phyloP scores from a whole-genome alignment of 2,888 invertebrate genomes.

The Pterostichus niger region DNA sequence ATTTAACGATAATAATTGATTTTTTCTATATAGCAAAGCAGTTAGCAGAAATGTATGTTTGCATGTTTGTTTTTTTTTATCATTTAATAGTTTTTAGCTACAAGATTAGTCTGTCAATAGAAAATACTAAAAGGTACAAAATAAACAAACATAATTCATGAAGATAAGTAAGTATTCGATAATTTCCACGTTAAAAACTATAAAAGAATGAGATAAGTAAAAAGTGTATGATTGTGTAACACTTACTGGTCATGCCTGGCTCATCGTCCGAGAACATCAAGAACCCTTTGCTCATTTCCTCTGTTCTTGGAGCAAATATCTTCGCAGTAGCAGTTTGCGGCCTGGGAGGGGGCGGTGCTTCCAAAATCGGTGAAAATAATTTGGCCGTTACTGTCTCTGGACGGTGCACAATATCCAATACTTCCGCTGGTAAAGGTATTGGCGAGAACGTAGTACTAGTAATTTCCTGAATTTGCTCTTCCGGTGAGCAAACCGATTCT shows the following conservation, averaged over 20 bases:
- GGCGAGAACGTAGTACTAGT: constrained; percentile 59
- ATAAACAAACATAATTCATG: neutral
- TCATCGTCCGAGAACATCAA: constrained; percentile 92
- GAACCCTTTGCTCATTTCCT: constrained; percentile 97
- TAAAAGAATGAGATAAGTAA: neutral
- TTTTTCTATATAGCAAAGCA: too few relatives aligned
- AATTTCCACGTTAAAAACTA: neutral
- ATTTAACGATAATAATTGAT: too few relatives aligned
- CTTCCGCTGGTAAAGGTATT: constrained; percentile 57
- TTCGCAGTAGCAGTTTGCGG: constrained; percentile 86
- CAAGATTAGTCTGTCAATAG: too few relatives aligned
- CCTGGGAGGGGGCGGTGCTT: constrained; percentile 70
- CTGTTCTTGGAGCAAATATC: constrained; percentile 89
- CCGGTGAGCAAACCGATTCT: constrained; percentile 46
- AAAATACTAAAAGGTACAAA: too few relatives aligned
- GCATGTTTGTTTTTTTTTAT: too few relatives aligned
- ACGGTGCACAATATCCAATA: constrained; percentile 56
- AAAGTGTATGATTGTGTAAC: constrained; percentile 63
- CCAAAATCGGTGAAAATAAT: constrained; percentile 71
- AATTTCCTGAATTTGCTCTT: constrained; percentile 55
- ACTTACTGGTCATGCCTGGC: constrained; percentile 92
- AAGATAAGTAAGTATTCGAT: neutral
- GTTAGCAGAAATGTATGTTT: too few relatives aligned
- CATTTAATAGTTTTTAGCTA: too few relatives aligned
- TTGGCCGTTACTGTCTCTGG: constrained; percentile 75